Percentiles rank a stretch among this genome's conserved stretches.
These are phyloP conservation scores for Tupaia tana DNA, from an alignment of 2,113 vertebrate species.

Conservation along the genomic window DNA sequence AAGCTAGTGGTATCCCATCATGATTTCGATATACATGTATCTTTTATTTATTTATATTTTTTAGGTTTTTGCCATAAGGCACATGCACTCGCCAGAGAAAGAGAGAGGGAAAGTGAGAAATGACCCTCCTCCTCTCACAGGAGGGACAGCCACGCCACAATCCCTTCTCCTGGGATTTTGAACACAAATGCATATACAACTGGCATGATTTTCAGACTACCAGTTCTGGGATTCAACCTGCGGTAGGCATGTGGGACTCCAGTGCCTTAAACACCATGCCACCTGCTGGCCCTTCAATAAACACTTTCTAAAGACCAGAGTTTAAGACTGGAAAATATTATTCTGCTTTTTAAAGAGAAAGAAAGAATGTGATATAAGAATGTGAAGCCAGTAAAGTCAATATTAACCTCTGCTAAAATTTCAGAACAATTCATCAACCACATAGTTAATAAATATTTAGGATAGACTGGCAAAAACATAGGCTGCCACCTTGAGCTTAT, in stretches of 20 bases:
- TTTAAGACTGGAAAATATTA: conserved; percentile 1
- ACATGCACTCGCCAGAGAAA: too few species aligned
- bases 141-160: too few species aligned
- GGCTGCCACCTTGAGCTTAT: neutral
- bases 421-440: conserved; percentile 35
- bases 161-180: too few species aligned
- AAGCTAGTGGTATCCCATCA: neutral
- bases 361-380: neutral
- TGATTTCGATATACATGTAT: neutral
- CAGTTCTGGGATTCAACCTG: too few species aligned
- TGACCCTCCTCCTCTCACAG: too few species aligned
- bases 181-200: too few species aligned
- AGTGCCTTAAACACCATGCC: too few species aligned
- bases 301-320: conserved; percentile 8
- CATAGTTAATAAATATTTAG: conserved; percentile 60
- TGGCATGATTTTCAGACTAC: too few species aligned
- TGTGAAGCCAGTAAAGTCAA: neutral
- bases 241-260: too few species aligned
- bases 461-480: conserved; percentile 10
- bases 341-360: conserved; percentile 33
- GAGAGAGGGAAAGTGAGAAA: too few species aligned
- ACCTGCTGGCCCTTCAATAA: neutral
- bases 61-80: too few species aligned
- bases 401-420: conserved; percentile 47
- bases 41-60: too few species aligned